phyloP scores from a whole-genome alignment of 2,888 invertebrate species.

The Dendrolimus houi region DNA sequence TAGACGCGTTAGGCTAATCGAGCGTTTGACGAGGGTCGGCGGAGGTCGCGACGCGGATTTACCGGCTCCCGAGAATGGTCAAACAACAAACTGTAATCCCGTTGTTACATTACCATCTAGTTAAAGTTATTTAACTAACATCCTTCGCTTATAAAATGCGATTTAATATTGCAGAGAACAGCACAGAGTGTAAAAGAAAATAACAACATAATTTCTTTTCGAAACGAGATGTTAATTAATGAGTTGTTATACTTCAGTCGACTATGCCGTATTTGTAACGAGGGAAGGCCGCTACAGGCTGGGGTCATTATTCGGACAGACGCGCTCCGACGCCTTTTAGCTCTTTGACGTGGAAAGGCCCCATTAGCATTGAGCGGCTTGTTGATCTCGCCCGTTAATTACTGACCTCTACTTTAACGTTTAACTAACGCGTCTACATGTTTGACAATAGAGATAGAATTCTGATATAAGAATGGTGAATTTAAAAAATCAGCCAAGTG shows the following conservation, averaged over 20 bases:
- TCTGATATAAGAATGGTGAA: conserved; percentile 10
- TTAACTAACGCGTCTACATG: conserved; percentile 33
- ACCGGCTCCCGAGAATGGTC: conserved; percentile 28
- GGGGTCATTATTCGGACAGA: conserved; percentile 69
- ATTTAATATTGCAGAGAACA: no score
- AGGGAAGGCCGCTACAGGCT: conserved; percentile 46
- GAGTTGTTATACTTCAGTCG: not conserved
- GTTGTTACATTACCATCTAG: no score
- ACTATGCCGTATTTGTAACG: conserved; percentile 5
- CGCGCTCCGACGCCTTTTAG: conserved; percentile 68
- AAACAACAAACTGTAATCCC: conserved; percentile 2
- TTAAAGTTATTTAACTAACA: no score
- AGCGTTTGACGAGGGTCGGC: conserved; percentile 70
- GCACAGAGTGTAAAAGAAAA: no score
- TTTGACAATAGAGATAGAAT: conserved; percentile 26
- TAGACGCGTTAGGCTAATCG: conserved; percentile 65
- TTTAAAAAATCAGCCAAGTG: not conserved
- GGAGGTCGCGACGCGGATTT: conserved; percentile 46
- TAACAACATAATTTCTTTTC: not conserved
- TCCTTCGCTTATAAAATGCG: no score
- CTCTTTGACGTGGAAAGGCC: conserved; percentile 70
- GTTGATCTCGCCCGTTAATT: conserved; percentile 71
- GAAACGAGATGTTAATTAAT: not conserved
- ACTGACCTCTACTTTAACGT: conserved; percentile 58
- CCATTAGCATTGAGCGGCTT: conserved; percentile 70